Conservation (phyloP, 2,888 invertebrate genomes). For the Leptinotarsa tumamoca region DNA sequence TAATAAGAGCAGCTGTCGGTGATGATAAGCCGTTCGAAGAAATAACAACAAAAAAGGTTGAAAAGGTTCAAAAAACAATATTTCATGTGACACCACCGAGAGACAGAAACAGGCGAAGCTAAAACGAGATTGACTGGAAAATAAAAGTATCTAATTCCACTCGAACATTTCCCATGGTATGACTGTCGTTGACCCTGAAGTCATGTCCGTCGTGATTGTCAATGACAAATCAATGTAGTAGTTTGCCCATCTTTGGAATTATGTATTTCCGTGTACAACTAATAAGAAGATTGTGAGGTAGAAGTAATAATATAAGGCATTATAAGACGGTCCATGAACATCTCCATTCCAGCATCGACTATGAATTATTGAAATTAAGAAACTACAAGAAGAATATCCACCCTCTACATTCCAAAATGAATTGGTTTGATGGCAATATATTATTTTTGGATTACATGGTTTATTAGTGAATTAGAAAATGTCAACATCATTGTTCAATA, state of each 20-base stretch:
- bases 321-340: conserved; percentile 1
- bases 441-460: no score
- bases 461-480: no score
- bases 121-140: background rate
- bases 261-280: conserved; percentile 18
- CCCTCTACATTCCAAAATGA: background rate
- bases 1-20: no score
- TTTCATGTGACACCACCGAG: no score
- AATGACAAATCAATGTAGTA: conserved; percentile 21
- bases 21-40: no score
- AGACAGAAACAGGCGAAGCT: background rate
- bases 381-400: background rate
- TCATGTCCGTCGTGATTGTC: conserved; percentile 19
- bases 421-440: no score
- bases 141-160: conserved; percentile 4
- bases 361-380: background rate
- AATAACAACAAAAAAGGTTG: no score
- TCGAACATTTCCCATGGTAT: conserved; percentile 9
- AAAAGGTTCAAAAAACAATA: no score
- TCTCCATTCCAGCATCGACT: background rate
- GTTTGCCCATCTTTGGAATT: conserved; percentile 22
- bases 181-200: conserved; percentile 18
- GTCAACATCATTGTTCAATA: no score
- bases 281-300: conserved; percentile 17
- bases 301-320: conserved; percentile 14